A percentile compares a stretch with the other conserved stretches of the same genome.
Evolutionary conservation across 2,888 invertebrate species (phyloP).

Genomic region (Suillia variegata): DNA sequence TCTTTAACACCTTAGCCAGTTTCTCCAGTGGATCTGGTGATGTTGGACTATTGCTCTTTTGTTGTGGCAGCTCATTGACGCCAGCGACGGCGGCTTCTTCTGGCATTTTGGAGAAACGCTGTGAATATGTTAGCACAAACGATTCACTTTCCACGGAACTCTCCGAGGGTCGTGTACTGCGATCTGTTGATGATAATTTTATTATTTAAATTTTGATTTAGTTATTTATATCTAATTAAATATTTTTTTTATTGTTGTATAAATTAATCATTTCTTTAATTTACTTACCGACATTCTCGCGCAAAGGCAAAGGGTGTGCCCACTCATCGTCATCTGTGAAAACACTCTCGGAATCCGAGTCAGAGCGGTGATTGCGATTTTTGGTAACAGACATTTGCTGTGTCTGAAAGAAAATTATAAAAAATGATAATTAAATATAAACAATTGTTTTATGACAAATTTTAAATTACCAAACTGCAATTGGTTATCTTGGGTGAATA

Average conservation of each 20-base stretch:
- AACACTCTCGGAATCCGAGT: slow-evolving; percentile 72
- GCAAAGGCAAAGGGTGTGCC: slow-evolving; percentile 63
- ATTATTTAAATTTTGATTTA: neutral
- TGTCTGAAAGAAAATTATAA: slow-evolving; percentile 23
- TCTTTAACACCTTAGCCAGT: slow-evolving; percentile 67
- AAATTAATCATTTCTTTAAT: too few species aligned
- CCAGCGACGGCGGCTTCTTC: slow-evolving; percentile 39
- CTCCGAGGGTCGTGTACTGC: slow-evolving; percentile 64
- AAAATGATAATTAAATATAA: neutral
- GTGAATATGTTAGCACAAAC: slow-evolving; percentile 64
- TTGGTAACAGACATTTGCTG: slow-evolving; percentile 43
- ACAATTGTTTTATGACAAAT: neutral
- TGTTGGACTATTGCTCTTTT: slow-evolving; percentile 18
- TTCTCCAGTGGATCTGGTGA: slow-evolving; percentile 34
- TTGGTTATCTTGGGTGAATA: slow-evolving; percentile 61
- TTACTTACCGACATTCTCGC: slow-evolving; percentile 56
- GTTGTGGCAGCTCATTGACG: slow-evolving; percentile 6
- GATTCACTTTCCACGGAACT: slow-evolving; percentile 66
- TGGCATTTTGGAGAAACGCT: slow-evolving; percentile 66
- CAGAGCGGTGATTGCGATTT: slow-evolving; percentile 58
- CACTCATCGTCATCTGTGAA: slow-evolving; percentile 75
- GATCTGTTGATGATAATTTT: slow-evolving; percentile 47
- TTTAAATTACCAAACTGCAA: slow-evolving; percentile 51
- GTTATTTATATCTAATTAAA: neutral
- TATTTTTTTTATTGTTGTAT: too few species aligned